Percentiles rank a stretch among this genome's conserved stretches.
Conservation (phyloP, 2,888 invertebrate species). For the Bugula neritina region DNA sequence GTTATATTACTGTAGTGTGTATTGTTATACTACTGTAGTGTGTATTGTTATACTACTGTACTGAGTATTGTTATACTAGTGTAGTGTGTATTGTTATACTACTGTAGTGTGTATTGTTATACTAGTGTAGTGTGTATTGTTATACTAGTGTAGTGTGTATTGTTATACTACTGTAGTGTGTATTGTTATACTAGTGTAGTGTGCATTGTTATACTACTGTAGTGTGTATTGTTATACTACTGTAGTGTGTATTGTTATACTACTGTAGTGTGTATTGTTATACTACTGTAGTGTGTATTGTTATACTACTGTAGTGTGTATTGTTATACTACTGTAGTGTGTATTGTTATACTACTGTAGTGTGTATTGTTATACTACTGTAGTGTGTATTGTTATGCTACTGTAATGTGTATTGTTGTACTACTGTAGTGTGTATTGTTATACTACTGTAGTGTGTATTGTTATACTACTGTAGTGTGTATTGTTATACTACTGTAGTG, state of each 20-base stretch:
- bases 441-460: too few relatives aligned
- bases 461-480: constrained; percentile 29
- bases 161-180: neutral
- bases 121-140: constrained; percentile 30
- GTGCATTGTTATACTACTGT: neutral
- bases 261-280: neutral
- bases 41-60: constrained; percentile 41
- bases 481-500: constrained; percentile 39
- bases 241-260: constrained; percentile 41
- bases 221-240: neutral
- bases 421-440: constrained; percentile 29
- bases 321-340: constrained; percentile 37
- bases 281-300: too few relatives aligned
- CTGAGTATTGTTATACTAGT: neutral
- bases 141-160: too few relatives aligned
- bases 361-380: neutral
- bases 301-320: constrained; percentile 32
- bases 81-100: neutral
- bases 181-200: constrained; percentile 42
- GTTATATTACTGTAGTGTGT: neutral
- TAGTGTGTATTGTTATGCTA: too few relatives aligned
- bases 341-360: neutral
- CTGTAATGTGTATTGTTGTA: constrained; percentile 48
- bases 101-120: constrained; percentile 38
- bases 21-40: neutral